Percentiles rank a stretch among this genome's conserved stretches.
Evolutionary conservation across 2,797 vertebrate genomes (phyloP).

Genomic region (Manis crassicaudata): DNA sequence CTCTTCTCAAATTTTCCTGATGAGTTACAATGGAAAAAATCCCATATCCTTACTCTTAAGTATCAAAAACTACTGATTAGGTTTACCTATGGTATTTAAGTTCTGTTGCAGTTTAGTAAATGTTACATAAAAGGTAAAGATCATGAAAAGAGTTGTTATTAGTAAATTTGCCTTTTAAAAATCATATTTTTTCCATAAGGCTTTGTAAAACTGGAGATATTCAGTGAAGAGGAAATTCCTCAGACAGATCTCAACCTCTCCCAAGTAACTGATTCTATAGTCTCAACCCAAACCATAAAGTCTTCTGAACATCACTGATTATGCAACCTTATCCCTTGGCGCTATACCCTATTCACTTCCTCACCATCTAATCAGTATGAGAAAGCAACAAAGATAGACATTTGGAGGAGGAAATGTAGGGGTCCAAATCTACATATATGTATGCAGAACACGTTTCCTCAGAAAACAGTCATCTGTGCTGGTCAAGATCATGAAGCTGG

Average conservation of each 20-base stretch:
- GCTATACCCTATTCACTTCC: background rate
- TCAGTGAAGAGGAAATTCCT: background rate
- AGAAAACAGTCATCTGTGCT: background rate
- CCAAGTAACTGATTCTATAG: background rate
- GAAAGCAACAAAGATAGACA: background rate
- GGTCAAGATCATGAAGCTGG: background rate
- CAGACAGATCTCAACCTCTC: background rate
- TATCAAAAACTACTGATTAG: constrained; percentile 7
- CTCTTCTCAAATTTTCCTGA: background rate
- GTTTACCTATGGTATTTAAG: background rate
- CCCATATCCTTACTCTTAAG: background rate
- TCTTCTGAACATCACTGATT: background rate
- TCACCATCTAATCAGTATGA: background rate
- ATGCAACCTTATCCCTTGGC: background rate
- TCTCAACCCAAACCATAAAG: background rate
- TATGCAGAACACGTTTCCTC: background rate
- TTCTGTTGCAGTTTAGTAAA: background rate
- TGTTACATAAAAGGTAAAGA: background rate
- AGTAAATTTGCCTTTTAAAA: background rate
- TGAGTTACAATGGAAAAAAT: background rate
- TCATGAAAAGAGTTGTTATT: background rate
- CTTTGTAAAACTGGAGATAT: background rate
- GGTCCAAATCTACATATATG: background rate
- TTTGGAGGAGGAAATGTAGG: background rate
- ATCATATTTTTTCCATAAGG: background rate